Evolutionary conservation across 2,113 vertebrate species (phyloP).

Genomic region (Pholis gunnellus): DNA sequence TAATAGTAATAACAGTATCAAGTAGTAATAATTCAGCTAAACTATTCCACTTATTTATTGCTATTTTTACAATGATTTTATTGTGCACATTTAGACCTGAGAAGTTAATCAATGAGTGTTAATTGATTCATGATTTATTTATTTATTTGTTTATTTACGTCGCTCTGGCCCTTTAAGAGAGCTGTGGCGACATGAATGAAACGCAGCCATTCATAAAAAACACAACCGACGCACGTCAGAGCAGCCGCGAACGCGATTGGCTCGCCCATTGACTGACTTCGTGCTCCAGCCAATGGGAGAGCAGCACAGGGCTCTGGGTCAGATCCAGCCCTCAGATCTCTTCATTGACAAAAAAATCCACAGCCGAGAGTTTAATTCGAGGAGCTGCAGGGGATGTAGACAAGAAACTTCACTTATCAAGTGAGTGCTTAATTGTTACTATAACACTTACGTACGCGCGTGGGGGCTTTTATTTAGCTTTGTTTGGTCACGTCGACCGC

Average conservation of each 20-base stretch:
- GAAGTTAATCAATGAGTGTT: neutral
- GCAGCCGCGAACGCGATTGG: slow-evolving; percentile 60
- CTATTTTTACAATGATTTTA: neutral
- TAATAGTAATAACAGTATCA: neutral
- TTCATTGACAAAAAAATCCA: slow-evolving; percentile 83
- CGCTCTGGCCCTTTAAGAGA: slow-evolving; percentile 74
- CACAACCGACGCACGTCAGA: slow-evolving; percentile 51
- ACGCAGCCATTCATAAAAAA: slow-evolving; percentile 83
- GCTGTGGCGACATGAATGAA: slow-evolving; percentile 81
- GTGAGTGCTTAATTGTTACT: slow-evolving; percentile 53
- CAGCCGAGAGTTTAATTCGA: slow-evolving; percentile 66
- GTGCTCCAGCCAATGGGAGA: slow-evolving; percentile 63
- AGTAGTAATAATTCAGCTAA: neutral
- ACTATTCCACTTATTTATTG: neutral
- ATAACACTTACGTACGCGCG: no score
- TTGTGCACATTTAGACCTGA: neutral
- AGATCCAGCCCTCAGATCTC: slow-evolving; percentile 40
- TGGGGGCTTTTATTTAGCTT: neutral
- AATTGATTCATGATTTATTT: neutral
- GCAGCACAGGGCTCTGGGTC: neutral
- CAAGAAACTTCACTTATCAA: slow-evolving; percentile 24
- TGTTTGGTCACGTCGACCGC: neutral
- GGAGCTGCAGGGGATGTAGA: slow-evolving; percentile 61
- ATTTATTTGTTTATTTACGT: neutral
- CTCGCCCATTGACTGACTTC: slow-evolving; percentile 46